Percentiles rank a stretch among this genome's conserved stretches.
These are phyloP conservation scores for Pelodytes ibericus DNA, from an alignment of 2,797 vertebrate genomes.

Conservation along the genomic window DNA sequence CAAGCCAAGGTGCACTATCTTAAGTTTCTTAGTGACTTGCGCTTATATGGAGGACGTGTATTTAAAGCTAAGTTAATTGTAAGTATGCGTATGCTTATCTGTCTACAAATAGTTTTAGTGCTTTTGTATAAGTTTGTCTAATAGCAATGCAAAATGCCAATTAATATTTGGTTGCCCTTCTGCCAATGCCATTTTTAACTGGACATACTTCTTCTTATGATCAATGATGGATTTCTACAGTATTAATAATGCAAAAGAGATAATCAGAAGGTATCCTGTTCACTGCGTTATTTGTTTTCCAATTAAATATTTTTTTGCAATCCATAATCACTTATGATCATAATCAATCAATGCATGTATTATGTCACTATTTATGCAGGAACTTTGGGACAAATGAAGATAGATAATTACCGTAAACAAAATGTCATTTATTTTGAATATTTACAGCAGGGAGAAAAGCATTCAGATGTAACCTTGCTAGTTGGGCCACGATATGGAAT, in stretches of 20 bases:
- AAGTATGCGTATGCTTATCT: slow-evolving; percentile 63
- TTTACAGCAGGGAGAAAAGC: slow-evolving; percentile 93
- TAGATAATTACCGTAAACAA: neutral
- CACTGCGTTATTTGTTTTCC: slow-evolving; percentile 15
- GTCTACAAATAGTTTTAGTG: neutral
- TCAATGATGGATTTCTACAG: no score
- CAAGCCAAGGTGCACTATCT: slow-evolving; percentile 98
- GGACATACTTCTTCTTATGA: no score
- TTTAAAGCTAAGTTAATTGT: slow-evolving; percentile 94
- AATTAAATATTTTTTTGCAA: slow-evolving; percentile 24
- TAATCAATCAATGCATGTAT: slow-evolving; percentile 41
- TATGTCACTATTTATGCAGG: slow-evolving; percentile 34
- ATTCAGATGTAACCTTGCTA: slow-evolving; percentile 93
- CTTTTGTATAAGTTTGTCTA: neutral
- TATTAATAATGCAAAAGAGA: neutral
- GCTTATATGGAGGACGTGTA: slow-evolving; percentile 94
- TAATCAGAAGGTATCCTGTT: neutral
- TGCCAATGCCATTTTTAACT: no score
- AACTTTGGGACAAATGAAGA: neutral
- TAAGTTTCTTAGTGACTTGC: slow-evolving; percentile 95
- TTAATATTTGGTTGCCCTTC: no score
- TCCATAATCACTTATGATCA: slow-evolving; percentile 52
- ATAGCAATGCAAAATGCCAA: neutral
- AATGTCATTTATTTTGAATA: slow-evolving; percentile 35
- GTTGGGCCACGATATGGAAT: slow-evolving; percentile 97